Conservation (phyloP, 2,888 invertebrate genomes). For the Stramonita haemastoma region DNA sequence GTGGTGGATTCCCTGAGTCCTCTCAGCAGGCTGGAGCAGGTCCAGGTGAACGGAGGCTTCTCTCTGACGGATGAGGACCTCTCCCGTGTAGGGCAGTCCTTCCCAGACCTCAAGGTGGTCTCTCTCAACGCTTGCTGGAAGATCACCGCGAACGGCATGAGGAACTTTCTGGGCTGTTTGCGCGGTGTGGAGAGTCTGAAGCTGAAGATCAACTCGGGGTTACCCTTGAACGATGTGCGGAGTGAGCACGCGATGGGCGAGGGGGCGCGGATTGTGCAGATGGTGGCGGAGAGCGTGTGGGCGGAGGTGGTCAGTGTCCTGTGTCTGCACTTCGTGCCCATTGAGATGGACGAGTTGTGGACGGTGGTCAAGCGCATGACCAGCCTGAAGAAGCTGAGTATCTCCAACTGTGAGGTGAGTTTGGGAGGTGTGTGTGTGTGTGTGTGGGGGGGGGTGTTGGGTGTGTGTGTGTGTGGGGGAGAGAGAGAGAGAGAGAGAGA, state of each 20-base stretch:
- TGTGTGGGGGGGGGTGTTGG: not conserved
- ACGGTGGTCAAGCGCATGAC: conserved; percentile 58
- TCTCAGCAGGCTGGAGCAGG: conserved; percentile 56
- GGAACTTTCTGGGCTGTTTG: conserved; percentile 53
- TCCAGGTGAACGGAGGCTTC: conserved; percentile 67
- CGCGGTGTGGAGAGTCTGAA: conserved; percentile 56
- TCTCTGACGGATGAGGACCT: conserved; percentile 60
- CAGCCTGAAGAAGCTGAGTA: conserved; percentile 61
- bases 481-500: too few relatives aligned
- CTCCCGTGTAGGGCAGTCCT: conserved; percentile 54
- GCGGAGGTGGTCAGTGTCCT: conserved; percentile 57
- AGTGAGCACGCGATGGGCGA: conserved; percentile 64
- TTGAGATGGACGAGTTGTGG: conserved; percentile 68
- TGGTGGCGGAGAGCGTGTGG: conserved; percentile 50
- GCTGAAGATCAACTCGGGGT: conserved; percentile 65
- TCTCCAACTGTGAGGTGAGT: conserved; percentile 68
- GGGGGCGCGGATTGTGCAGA: conserved; percentile 55
- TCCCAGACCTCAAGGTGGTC: conserved; percentile 58
- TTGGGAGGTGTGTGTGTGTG: not conserved
- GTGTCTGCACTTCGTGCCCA: conserved; percentile 66
- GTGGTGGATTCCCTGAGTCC: conserved; percentile 59
- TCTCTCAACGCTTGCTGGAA: conserved; percentile 68
- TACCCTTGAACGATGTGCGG: conserved; percentile 57
- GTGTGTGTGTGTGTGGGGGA: too few relatives aligned
- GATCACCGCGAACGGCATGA: conserved; percentile 58